A percentile compares a stretch with the other conserved stretches of the same genome.
phyloP scores from a whole-genome alignment of 2,113 vertebrate species.

The Oreotragus oreotragus region DNA sequence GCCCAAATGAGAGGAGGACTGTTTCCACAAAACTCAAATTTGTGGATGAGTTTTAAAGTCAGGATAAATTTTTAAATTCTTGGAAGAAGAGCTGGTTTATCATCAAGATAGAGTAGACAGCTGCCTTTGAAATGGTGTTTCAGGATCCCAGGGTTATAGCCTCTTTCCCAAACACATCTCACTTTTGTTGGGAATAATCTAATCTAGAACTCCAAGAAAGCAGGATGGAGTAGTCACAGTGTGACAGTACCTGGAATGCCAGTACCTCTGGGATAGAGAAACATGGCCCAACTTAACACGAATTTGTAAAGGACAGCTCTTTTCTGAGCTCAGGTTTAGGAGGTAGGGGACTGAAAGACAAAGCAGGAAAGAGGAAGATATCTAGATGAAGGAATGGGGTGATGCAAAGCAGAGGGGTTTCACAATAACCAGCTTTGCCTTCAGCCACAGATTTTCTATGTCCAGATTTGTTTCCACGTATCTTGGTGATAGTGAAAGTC shows the following conservation, averaged over 20 bases:
- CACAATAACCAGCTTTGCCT: neutral
- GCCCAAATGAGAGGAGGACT: neutral
- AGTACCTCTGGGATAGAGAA: neutral
- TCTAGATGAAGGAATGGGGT: neutral
- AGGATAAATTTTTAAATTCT: neutral
- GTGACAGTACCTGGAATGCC: neutral
- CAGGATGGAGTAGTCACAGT: neutral
- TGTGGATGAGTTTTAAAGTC: neutral
- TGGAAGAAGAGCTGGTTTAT: neutral
- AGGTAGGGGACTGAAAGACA: neutral
- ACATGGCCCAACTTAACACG: neutral
- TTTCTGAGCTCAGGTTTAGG: neutral
- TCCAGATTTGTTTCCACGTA: neutral
- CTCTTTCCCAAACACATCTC: neutral
- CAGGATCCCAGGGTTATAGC: neutral
- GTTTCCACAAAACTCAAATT: neutral
- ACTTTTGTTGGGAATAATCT: neutral
- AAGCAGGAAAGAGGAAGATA: neutral
- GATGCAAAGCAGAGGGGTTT: neutral
- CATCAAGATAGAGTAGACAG: neutral
- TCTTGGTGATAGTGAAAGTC: neutral
- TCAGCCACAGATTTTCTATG: neutral
- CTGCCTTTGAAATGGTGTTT: neutral
- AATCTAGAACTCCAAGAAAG: neutral
- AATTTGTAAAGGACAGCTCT: neutral